Evolutionary conservation across 2,797 vertebrate genomes (phyloP), one percentile per base, ranked within the genome.

Genomic region (Chloroceryle amazona): DNA sequence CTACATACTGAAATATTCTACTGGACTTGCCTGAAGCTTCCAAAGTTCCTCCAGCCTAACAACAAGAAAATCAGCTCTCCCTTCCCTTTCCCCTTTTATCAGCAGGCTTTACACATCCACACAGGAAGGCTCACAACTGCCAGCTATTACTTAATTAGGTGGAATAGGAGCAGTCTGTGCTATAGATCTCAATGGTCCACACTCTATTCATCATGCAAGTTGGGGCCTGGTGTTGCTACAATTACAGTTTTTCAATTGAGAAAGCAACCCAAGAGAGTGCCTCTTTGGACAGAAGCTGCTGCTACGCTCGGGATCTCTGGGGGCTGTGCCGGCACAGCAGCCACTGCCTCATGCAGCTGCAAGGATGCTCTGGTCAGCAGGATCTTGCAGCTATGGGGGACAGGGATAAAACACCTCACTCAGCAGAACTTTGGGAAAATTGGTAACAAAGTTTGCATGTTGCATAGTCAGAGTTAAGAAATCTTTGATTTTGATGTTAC

Each of bases 201-300:
- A 26, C 58, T 47, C 66, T 65, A 20, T 81, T 96, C 9, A 39
- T 82, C 86, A 86, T 79, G 87, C 86, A 75, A 28, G 46, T 20
- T 46, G 82, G 52, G 81, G 33, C 47, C 63, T 23, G 63, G 44
- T 54, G 82, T 68, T 89, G 94, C 60, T 95, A 86, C 93, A 84
- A 73, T 84, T 79, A 44, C 66, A 90, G 82, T 14, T 72, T 89
- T 93, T 95, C 93, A 93, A 89, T 92, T 92, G 92, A 89, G 72
- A 75, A 93, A 89, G 66, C 88, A 94, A 79, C 72, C 28, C 37
- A 19, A 39, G 58, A 58, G 82, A 3, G 52, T 10, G 57, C 74
- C 8, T 75, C 46, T 72, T 85, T 78, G 25, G 1, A 22, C 68
- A 94, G 68, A 58, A 61, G 75, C 26, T 28, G 0, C 18, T 86